phyloP scores from a whole-genome alignment of 92 coral and sea anemone genomes.

The Micromussa lordhowensis region DNA sequence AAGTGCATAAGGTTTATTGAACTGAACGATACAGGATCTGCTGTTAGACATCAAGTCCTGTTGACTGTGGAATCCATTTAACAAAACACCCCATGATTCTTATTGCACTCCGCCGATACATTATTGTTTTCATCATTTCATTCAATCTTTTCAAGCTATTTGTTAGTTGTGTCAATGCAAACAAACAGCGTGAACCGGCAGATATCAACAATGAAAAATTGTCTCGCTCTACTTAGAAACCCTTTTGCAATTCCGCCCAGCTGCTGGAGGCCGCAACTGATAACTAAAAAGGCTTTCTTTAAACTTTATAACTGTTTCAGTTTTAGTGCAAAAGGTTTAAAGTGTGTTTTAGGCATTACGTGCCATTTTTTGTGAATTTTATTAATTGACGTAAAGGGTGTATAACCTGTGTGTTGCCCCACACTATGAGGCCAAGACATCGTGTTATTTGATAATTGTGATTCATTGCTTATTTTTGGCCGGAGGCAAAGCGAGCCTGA shows the following conservation, averaged over 20 bases:
- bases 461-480: neutral
- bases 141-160: neutral
- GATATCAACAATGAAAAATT: neutral
- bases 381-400: neutral
- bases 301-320: neutral
- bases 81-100: neutral
- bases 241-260: neutral
- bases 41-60: neutral
- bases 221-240: slow-evolving; percentile 18
- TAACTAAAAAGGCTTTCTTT: neutral
- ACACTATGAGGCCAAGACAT: neutral
- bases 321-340: neutral
- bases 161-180: slow-evolving; percentile 1
- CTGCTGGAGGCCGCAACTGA: slow-evolving; percentile 3
- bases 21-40: neutral
- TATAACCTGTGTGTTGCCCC: neutral
- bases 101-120: neutral
- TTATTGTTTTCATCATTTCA: neutral
- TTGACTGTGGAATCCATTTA: neutral
- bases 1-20: neutral
- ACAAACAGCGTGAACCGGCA: slow-evolving; percentile 23
- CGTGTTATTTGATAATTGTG: slow-evolving; percentile 17
- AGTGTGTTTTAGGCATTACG: neutral
- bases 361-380: neutral
- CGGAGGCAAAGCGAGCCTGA: slow-evolving; percentile 8